Percentiles rank a stretch among this genome's conserved stretches.
Evolutionary conservation across 2,888 invertebrate genomes (phyloP).

Genomic region (Coleophora deauratella): DNA sequence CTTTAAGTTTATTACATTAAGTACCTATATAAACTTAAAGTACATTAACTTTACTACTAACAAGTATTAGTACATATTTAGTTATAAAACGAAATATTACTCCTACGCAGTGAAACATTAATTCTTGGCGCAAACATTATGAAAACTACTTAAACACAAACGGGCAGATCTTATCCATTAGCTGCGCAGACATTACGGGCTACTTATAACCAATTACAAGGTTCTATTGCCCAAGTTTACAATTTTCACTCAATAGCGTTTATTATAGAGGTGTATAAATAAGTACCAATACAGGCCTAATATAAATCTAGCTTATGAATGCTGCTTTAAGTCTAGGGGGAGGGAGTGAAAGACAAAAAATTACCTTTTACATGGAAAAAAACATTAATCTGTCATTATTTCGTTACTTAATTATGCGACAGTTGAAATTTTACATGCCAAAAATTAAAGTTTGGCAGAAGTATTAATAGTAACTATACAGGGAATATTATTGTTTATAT

Average conservation of each 20-base stretch:
- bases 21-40: too few species aligned
- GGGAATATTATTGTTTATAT: too few species aligned
- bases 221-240: constrained; percentile 25
- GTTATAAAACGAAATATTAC: constrained; percentile 6
- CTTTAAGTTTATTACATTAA: too few species aligned
- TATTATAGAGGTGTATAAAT: constrained; percentile 14
- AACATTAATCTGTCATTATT: too few species aligned
- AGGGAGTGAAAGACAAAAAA: too few species aligned
- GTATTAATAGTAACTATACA: too few species aligned
- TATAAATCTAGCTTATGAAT: not conserved
- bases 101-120: constrained; percentile 13
- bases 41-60: too few species aligned
- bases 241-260: constrained; percentile 27
- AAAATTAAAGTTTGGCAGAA: too few species aligned
- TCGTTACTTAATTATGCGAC: too few species aligned
- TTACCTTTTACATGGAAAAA: too few species aligned
- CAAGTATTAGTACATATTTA: constrained; percentile 2
- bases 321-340: not conserved
- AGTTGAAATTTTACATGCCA: too few species aligned
- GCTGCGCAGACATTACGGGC: constrained; percentile 34
- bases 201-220: constrained; percentile 45
- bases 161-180: constrained; percentile 41
- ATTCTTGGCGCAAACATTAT: constrained; percentile 28
- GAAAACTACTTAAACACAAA: constrained; percentile 27
- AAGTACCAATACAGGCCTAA: constrained; percentile 18